Percentiles rank a stretch among this genome's conserved stretches.
These are phyloP conservation scores for Schlechtendalia chinensis DNA, from an alignment of 1,140 invertebrate genomes.

Conservation along the genomic window DNA sequence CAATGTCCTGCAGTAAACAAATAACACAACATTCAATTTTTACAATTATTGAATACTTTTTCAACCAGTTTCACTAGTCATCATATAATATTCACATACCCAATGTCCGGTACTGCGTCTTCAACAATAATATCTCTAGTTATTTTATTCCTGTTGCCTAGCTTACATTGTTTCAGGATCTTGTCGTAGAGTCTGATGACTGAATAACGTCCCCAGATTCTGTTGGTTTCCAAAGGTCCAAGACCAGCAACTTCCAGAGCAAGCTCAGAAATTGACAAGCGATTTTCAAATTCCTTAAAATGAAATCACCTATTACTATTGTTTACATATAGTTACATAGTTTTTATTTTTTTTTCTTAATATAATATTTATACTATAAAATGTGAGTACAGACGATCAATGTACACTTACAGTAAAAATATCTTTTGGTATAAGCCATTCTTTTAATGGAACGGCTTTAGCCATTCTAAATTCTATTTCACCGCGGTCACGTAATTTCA, in stretches of 20 bases:
- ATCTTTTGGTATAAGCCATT: conserved; percentile 58
- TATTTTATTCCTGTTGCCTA: conserved; percentile 59
- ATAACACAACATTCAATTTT: conserved; percentile 33
- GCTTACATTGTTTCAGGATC: conserved; percentile 61
- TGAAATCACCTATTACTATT: background rate
- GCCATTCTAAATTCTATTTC: conserved; percentile 61
- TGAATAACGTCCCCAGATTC: conserved; percentile 59
- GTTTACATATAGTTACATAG: background rate
- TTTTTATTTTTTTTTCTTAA: background rate
- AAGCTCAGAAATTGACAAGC: conserved; percentile 50
- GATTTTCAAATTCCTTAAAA: conserved; percentile 54
- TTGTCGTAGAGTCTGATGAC: conserved; percentile 61
- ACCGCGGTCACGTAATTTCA: conserved; percentile 64
- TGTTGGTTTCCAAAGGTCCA: conserved; percentile 55
- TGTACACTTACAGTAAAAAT: conserved; percentile 56
- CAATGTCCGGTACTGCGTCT: conserved; percentile 65
- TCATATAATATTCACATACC: conserved; percentile 51
- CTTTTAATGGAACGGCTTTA: conserved; percentile 56
- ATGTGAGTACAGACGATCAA: background rate
- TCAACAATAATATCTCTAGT: conserved; percentile 65
- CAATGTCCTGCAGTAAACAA: conserved; percentile 59
- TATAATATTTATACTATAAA: conserved; percentile 21
- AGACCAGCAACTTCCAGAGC: conserved; percentile 47
- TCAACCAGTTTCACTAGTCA: background rate
- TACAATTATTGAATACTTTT: background rate